Conservation (phyloP, 1,140 invertebrate genomes). For the Papilio aristodemus region DNA sequence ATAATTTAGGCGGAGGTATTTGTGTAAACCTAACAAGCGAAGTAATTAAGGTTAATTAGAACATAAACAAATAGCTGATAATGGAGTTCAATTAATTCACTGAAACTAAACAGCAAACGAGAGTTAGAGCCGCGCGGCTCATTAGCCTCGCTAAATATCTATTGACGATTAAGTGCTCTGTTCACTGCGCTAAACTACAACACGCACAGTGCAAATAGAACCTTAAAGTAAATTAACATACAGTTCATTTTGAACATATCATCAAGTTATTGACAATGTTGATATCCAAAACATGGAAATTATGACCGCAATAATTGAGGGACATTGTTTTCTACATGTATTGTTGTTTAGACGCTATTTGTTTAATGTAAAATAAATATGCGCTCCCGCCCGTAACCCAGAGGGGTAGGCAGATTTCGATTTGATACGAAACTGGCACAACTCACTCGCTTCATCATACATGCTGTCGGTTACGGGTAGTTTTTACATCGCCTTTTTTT, state of each 20-base stretch:
- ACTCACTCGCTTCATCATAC: too few species aligned
- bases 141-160: constrained; percentile 12
- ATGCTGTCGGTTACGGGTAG: too few species aligned
- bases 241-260: not conserved
- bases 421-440: too few species aligned
- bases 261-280: not conserved
- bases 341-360: not conserved
- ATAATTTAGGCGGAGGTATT: too few species aligned
- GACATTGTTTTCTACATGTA: not conserved
- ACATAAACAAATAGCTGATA: constrained; percentile 13
- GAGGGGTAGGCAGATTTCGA: too few species aligned
- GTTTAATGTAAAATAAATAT: not conserved
- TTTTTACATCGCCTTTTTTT: too few species aligned
- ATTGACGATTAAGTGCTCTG: not conserved
- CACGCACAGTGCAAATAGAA: not conserved
- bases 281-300: not conserved
- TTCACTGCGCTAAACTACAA: not conserved
- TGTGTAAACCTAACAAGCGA: not conserved
- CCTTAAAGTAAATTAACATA: not conserved
- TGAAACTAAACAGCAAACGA: constrained; percentile 7
- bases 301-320: not conserved
- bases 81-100: not conserved
- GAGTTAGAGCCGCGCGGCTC: not conserved
- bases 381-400: too few species aligned
- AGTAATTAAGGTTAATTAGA: constrained; percentile 11